Percentiles rank a stretch among this genome's conserved stretches.
Evolutionary conservation across 2,797 vertebrate species (phyloP).

Genomic region (Yasuhikotakia modesta): DNA sequence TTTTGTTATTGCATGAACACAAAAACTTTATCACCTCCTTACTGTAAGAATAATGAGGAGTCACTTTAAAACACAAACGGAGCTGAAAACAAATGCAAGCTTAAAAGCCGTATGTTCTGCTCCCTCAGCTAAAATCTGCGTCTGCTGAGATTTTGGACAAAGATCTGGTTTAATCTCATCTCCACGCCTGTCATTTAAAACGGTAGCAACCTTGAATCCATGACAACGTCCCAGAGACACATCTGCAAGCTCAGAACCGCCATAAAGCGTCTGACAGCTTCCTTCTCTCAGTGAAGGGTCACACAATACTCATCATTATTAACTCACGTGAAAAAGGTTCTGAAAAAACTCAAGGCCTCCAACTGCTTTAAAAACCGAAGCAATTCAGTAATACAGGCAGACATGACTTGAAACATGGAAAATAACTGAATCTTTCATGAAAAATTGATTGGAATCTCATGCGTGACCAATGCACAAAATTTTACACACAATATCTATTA

Average conservation of each 20-base stretch:
- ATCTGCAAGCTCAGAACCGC: slow-evolving; percentile 54
- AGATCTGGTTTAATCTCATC: slow-evolving; percentile 63
- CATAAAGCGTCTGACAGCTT: slow-evolving; percentile 62
- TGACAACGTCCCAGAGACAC: slow-evolving; percentile 58
- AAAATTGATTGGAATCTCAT: slow-evolving; percentile 39
- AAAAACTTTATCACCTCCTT: too few relatives aligned
- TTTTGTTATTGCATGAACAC: too few relatives aligned
- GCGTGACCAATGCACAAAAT: not conserved
- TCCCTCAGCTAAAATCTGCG: not conserved
- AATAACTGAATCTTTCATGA: slow-evolving; percentile 45
- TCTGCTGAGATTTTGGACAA: slow-evolving; percentile 54
- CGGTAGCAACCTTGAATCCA: slow-evolving; percentile 60
- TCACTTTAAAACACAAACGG: too few relatives aligned
- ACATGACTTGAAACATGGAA: slow-evolving; percentile 50
- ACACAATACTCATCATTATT: slow-evolving; percentile 51
- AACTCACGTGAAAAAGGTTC: slow-evolving; percentile 46
- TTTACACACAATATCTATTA: slow-evolving; percentile 17
- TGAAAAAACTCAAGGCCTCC: slow-evolving; percentile 52
- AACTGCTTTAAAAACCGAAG: slow-evolving; percentile 43
- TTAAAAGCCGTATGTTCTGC: not conserved
- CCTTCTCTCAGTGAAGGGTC: slow-evolving; percentile 49
- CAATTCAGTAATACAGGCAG: slow-evolving; percentile 38
- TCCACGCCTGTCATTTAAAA: slow-evolving; percentile 62
- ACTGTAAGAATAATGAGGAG: too few relatives aligned
- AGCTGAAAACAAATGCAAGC: not conserved